Base-by-base conservation (phyloP, 2,888 invertebrate genomes). In the Euplagia quadripunctaria region DNA sequence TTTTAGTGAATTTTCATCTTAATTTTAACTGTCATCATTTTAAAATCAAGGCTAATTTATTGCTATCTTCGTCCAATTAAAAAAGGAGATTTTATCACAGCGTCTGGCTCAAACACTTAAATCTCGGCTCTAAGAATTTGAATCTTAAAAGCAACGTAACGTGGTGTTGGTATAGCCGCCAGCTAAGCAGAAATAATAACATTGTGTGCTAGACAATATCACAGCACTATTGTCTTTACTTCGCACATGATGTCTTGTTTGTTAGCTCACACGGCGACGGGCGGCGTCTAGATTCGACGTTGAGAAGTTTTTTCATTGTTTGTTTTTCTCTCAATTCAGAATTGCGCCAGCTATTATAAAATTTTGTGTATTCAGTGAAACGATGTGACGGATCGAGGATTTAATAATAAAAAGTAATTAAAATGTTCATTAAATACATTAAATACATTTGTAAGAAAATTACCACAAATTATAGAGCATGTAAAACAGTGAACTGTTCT, bases 171-270 rank as follows among this genome's bases (percentile, higher is more conserved):
- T 72, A 52, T 73, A 73, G 68, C 64, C 72, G 73, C 43, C 20
- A 69, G 64, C 69, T 73, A 70, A 73, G 73, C 51, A 61, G 69
- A 70, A 65, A 70, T 65, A 73, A 64, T 73, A 73, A 69, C 73
- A 73, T 69, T 66, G 73, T 73, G 61, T 69, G 55, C 52, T 41
- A 66, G 65, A 69, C 69, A 69, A 73, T 73, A 64, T 72, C 55
- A 7, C 61, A 66, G 49, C 41, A 73, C 73, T 65, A 65, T 61
- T 42, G 68, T 73, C 61, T 17, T 73, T 73, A 80, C 80, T 79
- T 77, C 72, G 71, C 76, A 64, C 66, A 67, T 51, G 43, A 46
- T 68, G 55, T 66, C 41, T 65, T 61, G 67, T 72, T 64, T 64
- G 64, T 49, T 67, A 64, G 49, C 68, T 64, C 69, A 71, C 72